Conservation (phyloP, 92 coral and sea anemone genomes). For the Desmophyllum pertusum region DNA sequence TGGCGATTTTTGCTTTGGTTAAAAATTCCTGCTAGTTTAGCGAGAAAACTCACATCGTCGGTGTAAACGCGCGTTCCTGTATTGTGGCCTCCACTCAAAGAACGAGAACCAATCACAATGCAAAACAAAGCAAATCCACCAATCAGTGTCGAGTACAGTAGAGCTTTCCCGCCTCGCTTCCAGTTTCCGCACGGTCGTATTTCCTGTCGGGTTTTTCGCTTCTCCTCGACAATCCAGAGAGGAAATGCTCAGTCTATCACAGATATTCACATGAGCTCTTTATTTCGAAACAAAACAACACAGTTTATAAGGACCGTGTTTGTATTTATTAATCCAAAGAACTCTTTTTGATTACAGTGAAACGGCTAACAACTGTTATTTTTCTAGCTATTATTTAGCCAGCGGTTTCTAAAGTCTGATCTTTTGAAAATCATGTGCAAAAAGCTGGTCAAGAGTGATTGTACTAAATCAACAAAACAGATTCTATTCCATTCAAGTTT, state of each 20-base stretch:
- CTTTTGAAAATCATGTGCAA: neutral
- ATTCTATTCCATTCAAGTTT: neutral
- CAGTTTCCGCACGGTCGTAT: neutral
- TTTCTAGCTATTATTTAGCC: neutral
- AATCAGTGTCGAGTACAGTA: neutral
- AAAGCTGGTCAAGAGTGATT: neutral
- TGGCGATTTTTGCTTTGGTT: neutral
- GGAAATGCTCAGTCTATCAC: neutral
- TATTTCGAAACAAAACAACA: neutral
- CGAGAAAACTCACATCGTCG: neutral
- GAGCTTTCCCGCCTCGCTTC: neutral
- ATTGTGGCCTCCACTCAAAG: neutral
- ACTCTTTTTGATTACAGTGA: neutral
- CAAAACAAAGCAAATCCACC: neutral
- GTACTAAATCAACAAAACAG: neutral
- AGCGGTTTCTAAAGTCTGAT: no score
- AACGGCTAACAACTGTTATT: neutral
- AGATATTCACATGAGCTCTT: neutral
- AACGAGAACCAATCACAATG: neutral
- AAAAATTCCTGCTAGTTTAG: neutral
- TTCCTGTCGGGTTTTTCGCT: neutral
- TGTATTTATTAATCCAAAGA: conserved; percentile 15
- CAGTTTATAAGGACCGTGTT: neutral
- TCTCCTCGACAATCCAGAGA: neutral
- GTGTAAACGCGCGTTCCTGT: neutral